Conservation (phyloP, 2,797 vertebrate genomes). For the Loris lydekkerianus region DNA sequence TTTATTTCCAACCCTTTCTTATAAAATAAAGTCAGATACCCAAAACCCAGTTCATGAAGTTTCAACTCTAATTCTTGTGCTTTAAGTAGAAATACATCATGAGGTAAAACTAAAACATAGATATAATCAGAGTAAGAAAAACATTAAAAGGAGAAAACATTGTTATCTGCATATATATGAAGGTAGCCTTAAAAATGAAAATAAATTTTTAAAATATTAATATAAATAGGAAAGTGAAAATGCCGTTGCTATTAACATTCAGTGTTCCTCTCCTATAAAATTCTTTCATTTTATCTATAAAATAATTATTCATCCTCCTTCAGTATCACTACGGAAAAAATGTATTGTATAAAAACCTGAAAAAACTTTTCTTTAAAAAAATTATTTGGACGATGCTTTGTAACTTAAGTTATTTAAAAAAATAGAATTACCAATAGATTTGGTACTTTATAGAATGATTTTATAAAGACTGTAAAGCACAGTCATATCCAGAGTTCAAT, state of each 20-base stretch:
- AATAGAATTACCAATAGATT: background rate
- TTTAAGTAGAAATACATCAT: background rate
- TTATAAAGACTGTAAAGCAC: slow-evolving; percentile 26
- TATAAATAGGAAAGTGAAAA: slow-evolving; percentile 34
- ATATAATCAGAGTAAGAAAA: background rate
- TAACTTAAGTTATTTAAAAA: slow-evolving; percentile 23
- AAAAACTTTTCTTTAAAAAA: slow-evolving; percentile 25
- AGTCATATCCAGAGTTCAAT: background rate
- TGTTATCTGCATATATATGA: background rate
- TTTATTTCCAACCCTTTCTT: background rate
- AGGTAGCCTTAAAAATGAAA: background rate
- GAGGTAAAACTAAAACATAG: background rate
- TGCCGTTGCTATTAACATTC: background rate
- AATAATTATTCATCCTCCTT: slow-evolving; percentile 26
- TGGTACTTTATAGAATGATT: background rate
- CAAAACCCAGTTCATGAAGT: slow-evolving; percentile 9
- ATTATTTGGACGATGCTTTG: background rate
- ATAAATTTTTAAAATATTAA: background rate
- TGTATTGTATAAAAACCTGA: background rate
- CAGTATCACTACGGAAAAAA: background rate
- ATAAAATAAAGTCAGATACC: slow-evolving; percentile 12
- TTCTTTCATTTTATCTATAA: background rate
- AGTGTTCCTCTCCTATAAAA: background rate
- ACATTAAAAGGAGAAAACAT: background rate
- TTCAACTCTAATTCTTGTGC: slow-evolving; percentile 31